These are phyloP conservation scores for Odontophorus gujanensis DNA, from an alignment of 2,113 vertebrate genomes.

Conservation along the genomic window DNA sequence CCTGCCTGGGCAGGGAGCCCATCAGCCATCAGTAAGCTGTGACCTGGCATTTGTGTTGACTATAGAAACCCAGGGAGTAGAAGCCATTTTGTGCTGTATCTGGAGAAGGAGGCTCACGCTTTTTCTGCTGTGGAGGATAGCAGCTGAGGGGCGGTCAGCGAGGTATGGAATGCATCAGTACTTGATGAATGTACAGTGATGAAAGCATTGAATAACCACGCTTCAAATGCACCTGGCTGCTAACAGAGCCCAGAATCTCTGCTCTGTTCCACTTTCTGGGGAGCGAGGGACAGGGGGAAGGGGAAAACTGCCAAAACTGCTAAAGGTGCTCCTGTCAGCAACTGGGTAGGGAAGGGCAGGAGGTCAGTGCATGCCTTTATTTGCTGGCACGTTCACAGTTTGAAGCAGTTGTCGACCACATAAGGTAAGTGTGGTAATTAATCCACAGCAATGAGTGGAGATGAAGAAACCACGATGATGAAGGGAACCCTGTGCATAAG, in stretches of 20 bases:
- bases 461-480: not conserved
- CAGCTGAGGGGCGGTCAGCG: not conserved
- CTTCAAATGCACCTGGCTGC: not conserved
- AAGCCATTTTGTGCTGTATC: not conserved
- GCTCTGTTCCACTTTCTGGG: not conserved
- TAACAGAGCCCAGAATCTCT: not conserved
- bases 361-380: not conserved
- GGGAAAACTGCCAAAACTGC: not conserved
- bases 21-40: not conserved
- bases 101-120: not conserved
- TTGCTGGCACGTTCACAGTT: not conserved
- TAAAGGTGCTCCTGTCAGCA: rapidly evolving
- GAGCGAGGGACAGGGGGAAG: not conserved
- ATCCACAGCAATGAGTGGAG: not conserved
- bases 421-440: not conserved
- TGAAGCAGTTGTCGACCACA: not conserved
- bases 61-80: not conserved
- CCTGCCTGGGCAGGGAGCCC: not conserved
- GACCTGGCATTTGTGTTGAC: not conserved
- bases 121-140: not conserved
- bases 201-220: not conserved
- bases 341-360: rapidly evolving
- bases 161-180: not conserved
- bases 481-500: not conserved
- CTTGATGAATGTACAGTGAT: not conserved